Base-by-base conservation (phyloP, 2,113 vertebrate species). In the Amphiprion percula region DNA sequence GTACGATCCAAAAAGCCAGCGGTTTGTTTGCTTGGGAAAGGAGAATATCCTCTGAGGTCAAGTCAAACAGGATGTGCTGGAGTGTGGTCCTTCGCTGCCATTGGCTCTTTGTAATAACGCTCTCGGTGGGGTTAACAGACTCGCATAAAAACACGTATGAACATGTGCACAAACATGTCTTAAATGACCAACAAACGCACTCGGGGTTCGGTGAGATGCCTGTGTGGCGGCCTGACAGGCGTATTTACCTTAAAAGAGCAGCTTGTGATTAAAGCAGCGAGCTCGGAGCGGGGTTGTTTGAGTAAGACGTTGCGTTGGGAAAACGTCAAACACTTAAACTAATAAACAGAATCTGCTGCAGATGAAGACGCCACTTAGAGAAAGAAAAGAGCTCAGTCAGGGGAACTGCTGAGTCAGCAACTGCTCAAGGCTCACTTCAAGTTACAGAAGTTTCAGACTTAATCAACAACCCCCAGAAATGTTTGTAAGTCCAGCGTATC, bases 41-140 rank as follows among this genome's bases (percentile, higher is more conserved):
- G 93, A 92, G 91, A 93, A 91, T 92, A 90, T 93, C 92, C 92
- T 93, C 90, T 85, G 85, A 92, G 92, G 93, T 94, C 91, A 95
- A 88, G 87, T 92, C 87, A 90, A 93, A 91, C 91, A 95, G 91
- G 91, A 93, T 92, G 86, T 91, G 88, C 82, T 86, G 87, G 87
- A 90, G 85, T 87, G 87, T 87, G 82, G 88, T 92, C 89, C 88
- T 86, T 74, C 54, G 41, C 88, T 89, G 88, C 91, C 70, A 91
- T 93, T 92, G 93, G 93, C 79, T 90, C 90, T 79, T 69, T 87
- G 90, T 74, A 87, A 89, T 84, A 92, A 91, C 67, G 69, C 80
- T 85, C 81, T 74, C 80, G 55, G 74, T 84, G 67, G 79, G 88
- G 68, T 52, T n/a, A 68, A 87, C 73, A 74, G 56, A 79, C 74